These are phyloP conservation scores for Remorina albescens DNA, from an alignment of 2,797 vertebrate genomes.

Conservation along the genomic window DNA sequence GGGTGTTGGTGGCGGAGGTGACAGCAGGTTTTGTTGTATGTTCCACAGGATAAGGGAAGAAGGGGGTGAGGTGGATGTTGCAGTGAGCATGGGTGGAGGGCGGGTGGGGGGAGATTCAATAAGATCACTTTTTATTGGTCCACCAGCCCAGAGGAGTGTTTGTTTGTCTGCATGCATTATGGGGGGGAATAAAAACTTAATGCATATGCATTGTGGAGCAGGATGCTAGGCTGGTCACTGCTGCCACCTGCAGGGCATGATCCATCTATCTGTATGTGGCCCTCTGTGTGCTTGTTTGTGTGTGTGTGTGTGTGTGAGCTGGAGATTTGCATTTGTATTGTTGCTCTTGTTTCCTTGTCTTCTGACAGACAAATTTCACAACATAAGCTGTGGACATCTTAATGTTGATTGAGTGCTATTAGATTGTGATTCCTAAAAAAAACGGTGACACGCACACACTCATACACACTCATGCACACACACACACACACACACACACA, in stretches of 20 bases:
- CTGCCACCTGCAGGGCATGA: constrained; percentile 83
- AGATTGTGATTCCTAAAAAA: constrained; percentile 31
- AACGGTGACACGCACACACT: constrained; percentile 21
- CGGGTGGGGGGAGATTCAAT: constrained; percentile 76
- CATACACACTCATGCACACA: constrained; percentile 10
- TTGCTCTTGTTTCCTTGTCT: constrained; percentile 25
- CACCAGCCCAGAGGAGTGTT: constrained; percentile 79
- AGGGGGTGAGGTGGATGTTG: constrained; percentile 58
- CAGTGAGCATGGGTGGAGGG: constrained; percentile 52
- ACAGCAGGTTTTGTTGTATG: constrained; percentile 70
- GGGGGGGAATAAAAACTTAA: constrained; percentile 77
- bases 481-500: constrained; percentile 6
- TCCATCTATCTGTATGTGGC: not conserved
- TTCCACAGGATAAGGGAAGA: constrained; percentile 58
- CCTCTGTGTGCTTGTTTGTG: constrained; percentile 4
- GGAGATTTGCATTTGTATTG: constrained; percentile 1
- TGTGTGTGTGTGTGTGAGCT: not conserved
- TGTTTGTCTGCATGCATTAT: constrained; percentile 82
- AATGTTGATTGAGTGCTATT: constrained; percentile 32
- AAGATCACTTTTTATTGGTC: constrained; percentile 81
- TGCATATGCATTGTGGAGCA: constrained; percentile 60
- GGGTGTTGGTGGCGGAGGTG: constrained; percentile 53
- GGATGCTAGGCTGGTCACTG: constrained; percentile 75
- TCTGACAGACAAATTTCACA: constrained; percentile 41
- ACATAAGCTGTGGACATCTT: constrained; percentile 46